These are phyloP conservation scores for Caradrina kadenii DNA, from an alignment of 2,888 invertebrate species.

Conservation along the genomic window DNA sequence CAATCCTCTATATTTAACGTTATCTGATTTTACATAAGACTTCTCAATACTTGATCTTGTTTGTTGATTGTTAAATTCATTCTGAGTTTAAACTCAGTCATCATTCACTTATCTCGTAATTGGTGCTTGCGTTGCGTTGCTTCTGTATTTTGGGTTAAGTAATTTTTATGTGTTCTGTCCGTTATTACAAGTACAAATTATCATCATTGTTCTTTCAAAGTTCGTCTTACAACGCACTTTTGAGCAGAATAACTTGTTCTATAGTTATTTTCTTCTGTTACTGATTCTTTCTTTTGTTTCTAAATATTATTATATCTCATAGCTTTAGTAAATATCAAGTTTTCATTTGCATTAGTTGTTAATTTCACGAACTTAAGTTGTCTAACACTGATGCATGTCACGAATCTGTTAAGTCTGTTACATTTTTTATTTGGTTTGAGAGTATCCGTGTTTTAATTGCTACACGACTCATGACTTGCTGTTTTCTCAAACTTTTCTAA, in stretches of 20 bases:
- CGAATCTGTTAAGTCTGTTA: constrained; percentile 2
- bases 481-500: not conserved
- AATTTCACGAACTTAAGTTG: constrained; percentile 5
- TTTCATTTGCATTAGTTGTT: constrained; percentile 7
- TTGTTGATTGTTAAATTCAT: constrained; percentile 17
- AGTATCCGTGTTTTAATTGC: constrained; percentile 21
- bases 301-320: not conserved
- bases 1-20: not conserved
- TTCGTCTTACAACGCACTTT: not conserved
- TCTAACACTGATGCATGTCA: constrained; percentile 7
- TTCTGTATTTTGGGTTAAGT: constrained; percentile 39
- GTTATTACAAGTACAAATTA: constrained; percentile 16
- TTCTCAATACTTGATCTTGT: not conserved
- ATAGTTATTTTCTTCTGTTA: not conserved
- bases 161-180: constrained; percentile 34
- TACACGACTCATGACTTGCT: constrained; percentile 10
- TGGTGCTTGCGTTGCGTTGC: constrained; percentile 17
- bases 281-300: not conserved
- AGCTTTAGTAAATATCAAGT: not conserved
- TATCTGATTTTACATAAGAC: not conserved
- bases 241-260: not conserved
- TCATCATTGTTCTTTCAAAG: not conserved
- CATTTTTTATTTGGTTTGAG: not conserved
- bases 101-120: constrained; percentile 21
- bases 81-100: constrained; percentile 21